Conservation (phyloP, 2,113 vertebrate species). For the Suricata suricatta region DNA sequence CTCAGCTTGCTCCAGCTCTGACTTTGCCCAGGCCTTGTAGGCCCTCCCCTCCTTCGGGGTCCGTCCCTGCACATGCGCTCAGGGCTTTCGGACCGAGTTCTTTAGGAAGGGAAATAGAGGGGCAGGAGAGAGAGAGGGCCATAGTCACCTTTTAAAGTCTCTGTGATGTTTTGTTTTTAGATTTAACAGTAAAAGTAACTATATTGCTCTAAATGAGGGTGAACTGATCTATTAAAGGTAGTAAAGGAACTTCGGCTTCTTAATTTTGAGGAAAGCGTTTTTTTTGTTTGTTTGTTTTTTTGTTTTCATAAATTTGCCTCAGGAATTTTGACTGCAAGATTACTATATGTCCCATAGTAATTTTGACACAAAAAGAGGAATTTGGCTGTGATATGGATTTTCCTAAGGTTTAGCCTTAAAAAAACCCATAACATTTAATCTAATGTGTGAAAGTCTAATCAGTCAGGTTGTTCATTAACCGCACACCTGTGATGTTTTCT, state of each 20-base stretch:
- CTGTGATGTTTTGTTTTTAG: not conserved
- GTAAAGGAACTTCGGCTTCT: not conserved
- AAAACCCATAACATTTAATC: not conserved
- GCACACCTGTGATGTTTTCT: not conserved
- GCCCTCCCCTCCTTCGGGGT: too few relatives aligned
- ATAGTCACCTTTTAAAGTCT: not conserved
- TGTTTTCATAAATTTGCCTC: not conserved
- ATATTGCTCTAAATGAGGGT: not conserved
- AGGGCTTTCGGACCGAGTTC: not conserved
- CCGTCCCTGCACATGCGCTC: rapidly evolving
- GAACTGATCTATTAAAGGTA: not conserved
- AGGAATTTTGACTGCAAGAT: not conserved
- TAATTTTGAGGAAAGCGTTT: not conserved
- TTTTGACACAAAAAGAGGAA: not conserved
- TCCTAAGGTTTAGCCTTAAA: not conserved
- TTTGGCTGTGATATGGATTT: not conserved
- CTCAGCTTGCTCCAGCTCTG: not conserved
- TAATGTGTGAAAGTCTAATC: not conserved
- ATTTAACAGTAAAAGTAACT: not conserved
- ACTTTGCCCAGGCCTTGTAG: not conserved
- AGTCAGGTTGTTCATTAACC: not conserved
- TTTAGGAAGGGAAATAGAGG: not conserved
- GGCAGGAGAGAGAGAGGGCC: not conserved
- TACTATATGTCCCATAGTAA: not conserved
- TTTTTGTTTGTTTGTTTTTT: not conserved